These are phyloP conservation scores for Ostrea denselamellosa DNA, from an alignment of 1,140 invertebrate species.

Conservation along the genomic window DNA sequence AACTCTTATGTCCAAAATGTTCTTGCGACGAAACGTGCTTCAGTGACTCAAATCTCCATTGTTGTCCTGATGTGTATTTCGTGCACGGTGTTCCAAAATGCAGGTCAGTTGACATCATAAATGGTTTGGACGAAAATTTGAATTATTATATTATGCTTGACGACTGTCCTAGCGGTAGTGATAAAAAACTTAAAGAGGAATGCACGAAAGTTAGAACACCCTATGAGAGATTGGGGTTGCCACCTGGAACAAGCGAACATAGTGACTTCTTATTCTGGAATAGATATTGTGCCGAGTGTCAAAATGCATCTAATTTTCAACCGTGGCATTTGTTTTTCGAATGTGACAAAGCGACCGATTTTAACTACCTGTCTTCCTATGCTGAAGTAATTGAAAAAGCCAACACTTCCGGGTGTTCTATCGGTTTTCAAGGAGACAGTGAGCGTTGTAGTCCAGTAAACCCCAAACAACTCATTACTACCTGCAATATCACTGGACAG, in stretches of 20 bases:
- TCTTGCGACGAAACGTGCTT: not conserved
- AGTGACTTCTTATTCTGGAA: not conserved
- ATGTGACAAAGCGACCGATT: not conserved
- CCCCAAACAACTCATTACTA: not conserved
- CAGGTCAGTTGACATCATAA: not conserved
- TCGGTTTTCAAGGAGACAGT: not conserved
- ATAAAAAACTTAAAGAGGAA: not conserved
- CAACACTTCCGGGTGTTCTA: not conserved
- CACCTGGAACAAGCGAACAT: not conserved
- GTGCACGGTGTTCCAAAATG: not conserved
- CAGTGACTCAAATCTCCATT: not conserved
- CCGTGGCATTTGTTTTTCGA: not conserved
- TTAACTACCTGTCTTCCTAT: not conserved
- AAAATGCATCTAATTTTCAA: not conserved
- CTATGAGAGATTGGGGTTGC: not conserved
- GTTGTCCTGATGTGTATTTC: constrained; percentile 21
- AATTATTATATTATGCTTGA: not conserved
- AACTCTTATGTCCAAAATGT: not conserved
- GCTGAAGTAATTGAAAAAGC: not conserved
- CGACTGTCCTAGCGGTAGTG: not conserved
- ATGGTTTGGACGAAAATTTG: not conserved
- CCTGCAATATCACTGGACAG: constrained; percentile 46
- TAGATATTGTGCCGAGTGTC: not conserved
- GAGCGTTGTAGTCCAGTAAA: not conserved
- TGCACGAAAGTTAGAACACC: not conserved